phyloP scores from a whole-genome alignment of 23 tunicate species.

The Styela clava region DNA sequence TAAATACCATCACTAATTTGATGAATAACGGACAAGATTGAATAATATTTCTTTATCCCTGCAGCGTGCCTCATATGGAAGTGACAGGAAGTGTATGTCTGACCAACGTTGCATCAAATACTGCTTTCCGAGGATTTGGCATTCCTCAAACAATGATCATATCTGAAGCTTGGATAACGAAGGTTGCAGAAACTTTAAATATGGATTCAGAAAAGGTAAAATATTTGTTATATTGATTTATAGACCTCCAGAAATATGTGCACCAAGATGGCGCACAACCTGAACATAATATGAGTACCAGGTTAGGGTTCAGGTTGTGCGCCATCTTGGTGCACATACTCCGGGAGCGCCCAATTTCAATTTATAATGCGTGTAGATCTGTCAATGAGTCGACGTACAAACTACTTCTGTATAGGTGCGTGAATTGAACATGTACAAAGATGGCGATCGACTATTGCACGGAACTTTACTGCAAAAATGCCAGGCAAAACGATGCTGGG shows the following conservation, averaged over 20 bases:
- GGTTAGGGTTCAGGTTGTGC: too few species aligned
- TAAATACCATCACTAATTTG: too few species aligned
- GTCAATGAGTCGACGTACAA: too few species aligned
- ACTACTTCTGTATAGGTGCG: too few species aligned
- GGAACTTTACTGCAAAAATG: background rate
- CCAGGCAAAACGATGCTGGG: conserved; percentile 30
- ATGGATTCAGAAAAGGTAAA: conserved; percentile 24
- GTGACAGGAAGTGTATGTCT: conserved; percentile 31
- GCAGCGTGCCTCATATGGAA: conserved; percentile 37
- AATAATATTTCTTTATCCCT: background rate
- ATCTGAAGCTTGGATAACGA: conserved; percentile 31
- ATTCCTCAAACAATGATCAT: conserved; percentile 28
- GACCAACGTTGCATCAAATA: conserved; percentile 37
- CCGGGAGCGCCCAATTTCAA: too few species aligned
- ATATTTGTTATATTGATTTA: too few species aligned
- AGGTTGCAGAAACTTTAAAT: conserved; percentile 18
- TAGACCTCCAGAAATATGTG: too few species aligned
- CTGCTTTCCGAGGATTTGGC: conserved; percentile 48
- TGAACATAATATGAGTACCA: too few species aligned
- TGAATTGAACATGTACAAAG: conserved; percentile 32
- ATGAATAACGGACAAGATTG: background rate
- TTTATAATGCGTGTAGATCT: too few species aligned
- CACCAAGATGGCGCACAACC: too few species aligned
- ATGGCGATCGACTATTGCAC: conserved; percentile 21
- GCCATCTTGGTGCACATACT: too few species aligned